Base-by-base conservation (phyloP, 2,113 vertebrate genomes). In the Cricetomys ansorgei region DNA sequence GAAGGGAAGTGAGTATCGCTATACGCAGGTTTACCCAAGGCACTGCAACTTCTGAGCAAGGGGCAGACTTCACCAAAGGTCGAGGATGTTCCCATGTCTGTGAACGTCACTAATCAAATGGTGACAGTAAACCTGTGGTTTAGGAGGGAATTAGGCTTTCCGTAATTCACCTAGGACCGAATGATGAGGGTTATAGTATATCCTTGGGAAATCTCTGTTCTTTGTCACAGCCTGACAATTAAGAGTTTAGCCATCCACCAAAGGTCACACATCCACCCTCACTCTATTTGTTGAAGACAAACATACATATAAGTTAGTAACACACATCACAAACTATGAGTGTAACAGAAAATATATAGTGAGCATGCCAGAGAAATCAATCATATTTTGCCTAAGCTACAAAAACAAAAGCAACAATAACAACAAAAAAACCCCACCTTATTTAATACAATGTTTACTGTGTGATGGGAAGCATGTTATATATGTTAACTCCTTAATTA, bases 201-300 rank as follows among this genome's bases (percentile, higher is more conserved):
- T 93, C 80, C 93, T 88, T 96, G 96, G 81, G 95, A 97, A 97
- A 95, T 43, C 59, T 73, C 81, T 97, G 97, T 45, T 94, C 80
- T 96, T 92, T 95, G 76, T 95, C 29, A 23, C 13, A 17, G 21
- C 65, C 93, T 92, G 62, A 55, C 64, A 87, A 67, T 73, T 48
- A 48, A 85, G 80, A 90, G 48, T 75, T 83, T n/a, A 89, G 40
- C 72, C 37, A 65, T 83, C 40, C 37, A 48, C 48, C 79, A 79
- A 72, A 72, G 67, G 53, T 75, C 91, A 67, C 34, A 5, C n/a
- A 31, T 34, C 57, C 57, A 75, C 43, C 48, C 73, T 79, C 37
- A 34, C 45, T 92, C 5, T 87, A 25, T 95, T 34, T n/a, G 64
- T 7, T 55, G 75, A 95, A 15, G 55, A 94, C 73, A 94, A 85